phyloP scores from a whole-genome alignment of 2,113 vertebrate species.

The Psilopogon haemacephalus region DNA sequence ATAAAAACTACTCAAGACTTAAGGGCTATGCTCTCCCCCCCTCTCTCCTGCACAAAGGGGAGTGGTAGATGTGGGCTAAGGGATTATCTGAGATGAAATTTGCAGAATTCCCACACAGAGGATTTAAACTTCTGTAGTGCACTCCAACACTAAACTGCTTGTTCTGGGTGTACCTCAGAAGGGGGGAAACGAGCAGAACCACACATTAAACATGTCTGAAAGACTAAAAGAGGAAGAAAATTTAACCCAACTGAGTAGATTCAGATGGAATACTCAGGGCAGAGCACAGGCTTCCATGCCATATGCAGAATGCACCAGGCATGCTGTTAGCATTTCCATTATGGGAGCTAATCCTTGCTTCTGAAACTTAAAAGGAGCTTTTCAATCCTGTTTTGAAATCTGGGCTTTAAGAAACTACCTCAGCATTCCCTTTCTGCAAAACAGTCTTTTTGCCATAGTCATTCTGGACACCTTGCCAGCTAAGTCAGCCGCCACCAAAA shows the following conservation, averaged over 20 bases:
- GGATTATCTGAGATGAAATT: neutral
- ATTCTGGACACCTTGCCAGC: neutral
- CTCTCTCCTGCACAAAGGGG: neutral
- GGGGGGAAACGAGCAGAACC: neutral
- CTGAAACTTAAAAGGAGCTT: neutral
- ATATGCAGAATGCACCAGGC: neutral
- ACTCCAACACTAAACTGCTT: neutral
- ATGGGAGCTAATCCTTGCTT: neutral
- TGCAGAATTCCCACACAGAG: neutral
- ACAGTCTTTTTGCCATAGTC: rapidly evolving
- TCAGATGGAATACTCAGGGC: neutral
- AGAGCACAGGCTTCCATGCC: neutral
- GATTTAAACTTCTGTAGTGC: neutral
- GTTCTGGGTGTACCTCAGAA: neutral
- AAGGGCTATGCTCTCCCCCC: neutral
- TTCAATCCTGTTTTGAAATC: neutral
- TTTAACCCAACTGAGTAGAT: neutral
- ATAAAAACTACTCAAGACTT: neutral
- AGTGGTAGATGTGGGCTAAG: neutral
- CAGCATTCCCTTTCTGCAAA: neutral
- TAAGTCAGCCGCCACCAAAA: neutral
- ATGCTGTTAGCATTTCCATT: neutral
- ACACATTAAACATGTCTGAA: neutral
- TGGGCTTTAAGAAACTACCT: neutral
- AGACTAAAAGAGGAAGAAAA: neutral